A percentile compares a stretch with the other conserved stretches of the same genome.
phyloP scores from a whole-genome alignment of 1,140 invertebrate species.

The Cydia splendana region DNA sequence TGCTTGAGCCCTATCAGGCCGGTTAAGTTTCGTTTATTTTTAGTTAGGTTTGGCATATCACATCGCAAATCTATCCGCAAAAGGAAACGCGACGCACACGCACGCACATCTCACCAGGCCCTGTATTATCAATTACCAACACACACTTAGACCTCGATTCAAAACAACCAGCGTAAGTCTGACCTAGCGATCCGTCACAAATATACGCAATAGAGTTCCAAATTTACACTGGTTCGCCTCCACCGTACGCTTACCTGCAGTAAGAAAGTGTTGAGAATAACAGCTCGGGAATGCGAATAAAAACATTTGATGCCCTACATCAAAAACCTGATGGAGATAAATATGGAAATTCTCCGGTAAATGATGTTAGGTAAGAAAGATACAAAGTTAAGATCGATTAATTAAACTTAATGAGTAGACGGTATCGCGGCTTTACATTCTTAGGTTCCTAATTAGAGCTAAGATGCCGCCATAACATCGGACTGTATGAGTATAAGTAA shows the following conservation, averaged over 20 bases:
- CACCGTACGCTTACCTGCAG: background rate
- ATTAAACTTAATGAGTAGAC: constrained; percentile 15
- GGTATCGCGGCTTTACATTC: background rate
- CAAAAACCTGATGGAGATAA: constrained; percentile 17
- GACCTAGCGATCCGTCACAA: background rate
- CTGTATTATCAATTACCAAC: background rate
- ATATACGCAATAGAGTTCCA: background rate
- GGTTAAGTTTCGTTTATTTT: constrained; percentile 43
- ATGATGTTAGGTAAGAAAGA: constrained; percentile 17
- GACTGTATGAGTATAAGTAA: background rate
- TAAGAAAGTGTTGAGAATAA: background rate
- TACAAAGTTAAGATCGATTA: constrained; percentile 12
- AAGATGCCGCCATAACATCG: background rate
- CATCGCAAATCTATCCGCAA: constrained; percentile 37
- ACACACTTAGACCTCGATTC: background rate
- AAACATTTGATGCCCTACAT: constrained; percentile 18
- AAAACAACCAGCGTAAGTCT: background rate
- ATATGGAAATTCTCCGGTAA: constrained; percentile 14
- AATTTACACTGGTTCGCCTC: background rate
- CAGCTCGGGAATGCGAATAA: constrained; percentile 24
- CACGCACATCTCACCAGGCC: background rate
- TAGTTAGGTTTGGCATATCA: constrained; percentile 42
- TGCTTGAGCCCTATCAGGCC: constrained; percentile 5
- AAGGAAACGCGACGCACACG: constrained; percentile 30
- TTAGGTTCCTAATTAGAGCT: background rate